phyloP scores from a whole-genome alignment of 2,797 vertebrate genomes.

The Lophius americanus region DNA sequence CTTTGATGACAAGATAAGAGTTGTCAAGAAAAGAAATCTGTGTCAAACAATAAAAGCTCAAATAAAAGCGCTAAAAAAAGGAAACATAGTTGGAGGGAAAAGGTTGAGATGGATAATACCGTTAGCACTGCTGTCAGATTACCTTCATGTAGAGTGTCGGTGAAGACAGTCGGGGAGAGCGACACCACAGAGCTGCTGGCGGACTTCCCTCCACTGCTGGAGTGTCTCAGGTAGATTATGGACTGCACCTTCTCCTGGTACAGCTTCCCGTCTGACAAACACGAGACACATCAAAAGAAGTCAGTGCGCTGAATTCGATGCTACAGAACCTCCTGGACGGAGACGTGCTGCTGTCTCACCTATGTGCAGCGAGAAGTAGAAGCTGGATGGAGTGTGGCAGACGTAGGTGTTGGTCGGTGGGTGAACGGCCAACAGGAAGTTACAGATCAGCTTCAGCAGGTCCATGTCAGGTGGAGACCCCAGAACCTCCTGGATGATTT shows the following conservation, averaged over 20 bases:
- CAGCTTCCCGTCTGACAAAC: slow-evolving; percentile 90
- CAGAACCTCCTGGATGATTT: slow-evolving; percentile 98
- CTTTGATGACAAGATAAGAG: slow-evolving; percentile 15
- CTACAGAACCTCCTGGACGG: slow-evolving; percentile 4
- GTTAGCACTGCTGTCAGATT: slow-evolving; percentile 25
- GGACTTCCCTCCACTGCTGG: slow-evolving; percentile 87
- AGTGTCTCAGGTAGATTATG: slow-evolving; percentile 89
- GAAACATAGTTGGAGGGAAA: neutral
- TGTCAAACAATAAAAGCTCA: slow-evolving; percentile 4
- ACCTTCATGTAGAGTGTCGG: slow-evolving; percentile 85
- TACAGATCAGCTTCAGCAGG: slow-evolving; percentile 91
- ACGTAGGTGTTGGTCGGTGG: slow-evolving; percentile 98
- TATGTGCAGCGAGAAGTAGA: slow-evolving; percentile 96
- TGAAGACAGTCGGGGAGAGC: slow-evolving; percentile 86
- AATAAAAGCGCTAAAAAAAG: neutral
- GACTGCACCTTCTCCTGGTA: slow-evolving; percentile 97
- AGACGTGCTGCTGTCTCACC: slow-evolving; percentile 77
- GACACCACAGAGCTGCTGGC: slow-evolving; percentile 84
- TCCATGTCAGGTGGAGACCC: slow-evolving; percentile 97
- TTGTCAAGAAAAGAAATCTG: slow-evolving; percentile 11
- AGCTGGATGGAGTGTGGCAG: slow-evolving; percentile 96
- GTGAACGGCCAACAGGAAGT: slow-evolving; percentile 96
- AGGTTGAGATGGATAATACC: slow-evolving; percentile 13
- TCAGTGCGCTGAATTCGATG: slow-evolving; percentile 3
- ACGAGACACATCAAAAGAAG: slow-evolving; percentile 36